These are phyloP conservation scores for Falco punctatus DNA, from an alignment of 2,113 vertebrate genomes.

Conservation along the genomic window DNA sequence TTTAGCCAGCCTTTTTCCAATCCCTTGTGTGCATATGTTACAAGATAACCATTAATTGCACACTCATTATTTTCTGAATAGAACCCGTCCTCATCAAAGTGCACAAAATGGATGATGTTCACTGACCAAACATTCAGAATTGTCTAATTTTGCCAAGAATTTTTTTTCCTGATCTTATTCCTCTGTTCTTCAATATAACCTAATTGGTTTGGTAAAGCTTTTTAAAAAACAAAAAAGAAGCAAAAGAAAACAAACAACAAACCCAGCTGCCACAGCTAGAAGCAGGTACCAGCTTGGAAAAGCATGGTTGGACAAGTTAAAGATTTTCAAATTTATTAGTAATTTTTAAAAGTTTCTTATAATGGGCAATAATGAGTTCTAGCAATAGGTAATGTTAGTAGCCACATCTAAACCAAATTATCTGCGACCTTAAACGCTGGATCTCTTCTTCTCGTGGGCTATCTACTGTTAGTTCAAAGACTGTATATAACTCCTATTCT, in stretches of 20 bases:
- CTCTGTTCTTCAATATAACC: not conserved
- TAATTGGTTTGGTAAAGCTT: not conserved
- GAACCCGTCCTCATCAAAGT: not conserved
- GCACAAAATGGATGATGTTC: not conserved
- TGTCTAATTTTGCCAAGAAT: slow-evolving; percentile 3
- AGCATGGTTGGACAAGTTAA: not conserved
- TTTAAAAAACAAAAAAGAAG: not conserved
- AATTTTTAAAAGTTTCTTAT: not conserved
- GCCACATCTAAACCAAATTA: not conserved
- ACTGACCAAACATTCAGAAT: not conserved
- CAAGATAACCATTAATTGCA: not conserved
- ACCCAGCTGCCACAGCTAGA: not conserved
- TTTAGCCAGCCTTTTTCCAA: not conserved
- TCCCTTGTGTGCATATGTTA: not conserved
- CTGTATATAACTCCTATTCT: not conserved
- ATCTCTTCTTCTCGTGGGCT: not conserved
- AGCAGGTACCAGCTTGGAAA: not conserved
- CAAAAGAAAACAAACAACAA: not conserved
- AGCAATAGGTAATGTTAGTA: not conserved
- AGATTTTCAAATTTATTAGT: not conserved
- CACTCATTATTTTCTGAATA: not conserved
- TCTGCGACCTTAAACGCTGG: not conserved
- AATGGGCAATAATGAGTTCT: not conserved
- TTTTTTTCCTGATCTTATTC: not conserved
- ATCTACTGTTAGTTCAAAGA: not conserved